Conservation (phyloP, 2,113 vertebrate genomes). For the Bubo blakistoni region DNA sequence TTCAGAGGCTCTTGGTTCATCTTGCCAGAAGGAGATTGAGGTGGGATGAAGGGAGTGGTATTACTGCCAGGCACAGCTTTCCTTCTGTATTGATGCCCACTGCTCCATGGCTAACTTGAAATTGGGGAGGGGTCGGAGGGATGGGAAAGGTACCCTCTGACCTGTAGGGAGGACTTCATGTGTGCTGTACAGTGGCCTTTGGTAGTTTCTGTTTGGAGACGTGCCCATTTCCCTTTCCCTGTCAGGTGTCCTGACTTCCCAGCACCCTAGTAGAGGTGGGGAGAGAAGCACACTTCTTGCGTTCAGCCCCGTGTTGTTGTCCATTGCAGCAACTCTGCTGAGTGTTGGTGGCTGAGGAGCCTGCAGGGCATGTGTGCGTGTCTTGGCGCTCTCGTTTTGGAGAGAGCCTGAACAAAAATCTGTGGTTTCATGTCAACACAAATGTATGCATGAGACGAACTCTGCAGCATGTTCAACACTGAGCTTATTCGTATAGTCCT, state of each 20-base stretch:
- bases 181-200: neutral
- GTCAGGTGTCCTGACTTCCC: neutral
- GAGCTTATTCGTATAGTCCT: neutral
- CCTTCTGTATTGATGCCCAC: neutral
- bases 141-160: neutral
- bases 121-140: neutral
- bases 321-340: neutral
- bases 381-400: neutral
- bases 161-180: neutral
- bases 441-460: neutral
- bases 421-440: neutral
- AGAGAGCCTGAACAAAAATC: neutral
- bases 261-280: neutral
- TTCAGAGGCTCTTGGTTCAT: neutral
- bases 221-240: neutral
- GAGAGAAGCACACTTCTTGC: neutral
- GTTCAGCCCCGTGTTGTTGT: neutral
- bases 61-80: neutral
- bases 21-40: neutral
- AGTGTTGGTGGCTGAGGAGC: neutral
- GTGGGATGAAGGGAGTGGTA: neutral
- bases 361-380: rapidly evolving
- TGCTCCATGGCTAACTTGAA: neutral
- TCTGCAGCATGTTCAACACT: neutral
- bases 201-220: neutral